These are phyloP conservation scores for Arion vulgaris DNA, from an alignment of 1,140 invertebrate genomes.

Conservation along the genomic window DNA sequence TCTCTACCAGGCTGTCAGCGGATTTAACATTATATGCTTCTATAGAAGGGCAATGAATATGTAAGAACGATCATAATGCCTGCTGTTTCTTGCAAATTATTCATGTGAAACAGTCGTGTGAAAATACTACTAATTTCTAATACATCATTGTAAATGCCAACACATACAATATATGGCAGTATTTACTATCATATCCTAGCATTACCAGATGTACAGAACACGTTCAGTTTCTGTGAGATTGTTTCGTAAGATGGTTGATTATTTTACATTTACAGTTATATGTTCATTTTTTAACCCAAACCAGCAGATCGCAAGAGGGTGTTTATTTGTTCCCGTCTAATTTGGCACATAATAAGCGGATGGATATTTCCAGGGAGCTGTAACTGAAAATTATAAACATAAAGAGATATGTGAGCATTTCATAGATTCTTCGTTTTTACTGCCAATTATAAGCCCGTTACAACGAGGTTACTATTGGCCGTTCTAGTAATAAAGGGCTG, in stretches of 20 bases:
- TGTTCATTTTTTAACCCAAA: background rate
- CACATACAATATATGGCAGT: too few species aligned
- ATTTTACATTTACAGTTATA: background rate
- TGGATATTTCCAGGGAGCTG: background rate
- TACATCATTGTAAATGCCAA: too few species aligned
- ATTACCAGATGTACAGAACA: background rate
- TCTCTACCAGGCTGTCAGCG: too few species aligned
- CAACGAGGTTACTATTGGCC: background rate
- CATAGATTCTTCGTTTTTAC: background rate
- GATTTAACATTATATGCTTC: too few species aligned
- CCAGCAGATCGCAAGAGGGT: background rate
- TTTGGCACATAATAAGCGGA: conserved; percentile 16
- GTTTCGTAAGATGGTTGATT: background rate
- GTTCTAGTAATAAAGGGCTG: background rate
- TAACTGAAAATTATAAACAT: background rate
- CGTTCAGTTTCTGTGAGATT: background rate
- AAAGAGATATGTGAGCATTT: background rate
- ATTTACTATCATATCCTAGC: too few species aligned
- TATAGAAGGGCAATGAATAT: too few species aligned
- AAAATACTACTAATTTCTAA: too few species aligned
- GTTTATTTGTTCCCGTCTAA: background rate
- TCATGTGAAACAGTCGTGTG: too few species aligned
- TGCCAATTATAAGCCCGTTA: conserved; percentile 6
- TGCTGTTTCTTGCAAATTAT: too few species aligned
- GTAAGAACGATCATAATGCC: too few species aligned